Conservation (phyloP, 2,113 vertebrate genomes). For the Perca schrenkii region DNA sequence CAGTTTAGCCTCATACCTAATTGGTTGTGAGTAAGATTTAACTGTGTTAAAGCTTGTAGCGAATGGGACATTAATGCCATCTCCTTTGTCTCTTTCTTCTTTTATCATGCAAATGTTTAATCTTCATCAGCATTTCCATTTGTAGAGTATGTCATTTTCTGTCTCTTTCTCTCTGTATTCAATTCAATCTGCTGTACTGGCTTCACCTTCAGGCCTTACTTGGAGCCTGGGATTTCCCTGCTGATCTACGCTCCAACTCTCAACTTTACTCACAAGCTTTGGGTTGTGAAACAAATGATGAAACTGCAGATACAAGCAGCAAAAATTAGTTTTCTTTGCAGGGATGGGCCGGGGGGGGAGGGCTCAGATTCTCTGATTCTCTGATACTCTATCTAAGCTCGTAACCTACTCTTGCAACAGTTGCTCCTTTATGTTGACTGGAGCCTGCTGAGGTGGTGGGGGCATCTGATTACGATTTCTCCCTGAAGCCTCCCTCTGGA, state of each 20-base stretch:
- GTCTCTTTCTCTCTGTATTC: background rate
- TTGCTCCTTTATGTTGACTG: slow-evolving; percentile 49
- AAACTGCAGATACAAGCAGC: slow-evolving; percentile 43
- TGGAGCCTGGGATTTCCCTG: slow-evolving; percentile 26
- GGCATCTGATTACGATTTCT: slow-evolving; percentile 67
- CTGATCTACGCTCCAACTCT: slow-evolving; percentile 30
- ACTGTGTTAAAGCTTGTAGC: slow-evolving; percentile 20
- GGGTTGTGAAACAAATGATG: slow-evolving; percentile 54
- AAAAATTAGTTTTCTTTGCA: slow-evolving; percentile 32
- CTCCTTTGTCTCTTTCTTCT: slow-evolving; percentile 20
- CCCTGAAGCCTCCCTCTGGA: slow-evolving; percentile 51
- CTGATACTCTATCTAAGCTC: slow-evolving; percentile 53
- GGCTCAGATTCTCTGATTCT: background rate
- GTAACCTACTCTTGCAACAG: slow-evolving; percentile 51
- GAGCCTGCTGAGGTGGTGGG: slow-evolving; percentile 35
- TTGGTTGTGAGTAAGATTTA: slow-evolving; percentile 47
- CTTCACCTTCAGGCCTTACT: slow-evolving; percentile 16
- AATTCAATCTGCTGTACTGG: background rate
- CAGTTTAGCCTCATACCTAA: slow-evolving; percentile 48
- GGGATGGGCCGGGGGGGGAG: too few species aligned
- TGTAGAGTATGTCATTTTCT: background rate
- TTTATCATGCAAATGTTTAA: background rate
- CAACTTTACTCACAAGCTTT: slow-evolving; percentile 48
- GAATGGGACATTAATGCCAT: slow-evolving; percentile 42
- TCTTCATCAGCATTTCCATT: background rate